These are phyloP conservation scores for Oeneis ivallda DNA, from an alignment of 2,888 invertebrate species.

Conservation along the genomic window DNA sequence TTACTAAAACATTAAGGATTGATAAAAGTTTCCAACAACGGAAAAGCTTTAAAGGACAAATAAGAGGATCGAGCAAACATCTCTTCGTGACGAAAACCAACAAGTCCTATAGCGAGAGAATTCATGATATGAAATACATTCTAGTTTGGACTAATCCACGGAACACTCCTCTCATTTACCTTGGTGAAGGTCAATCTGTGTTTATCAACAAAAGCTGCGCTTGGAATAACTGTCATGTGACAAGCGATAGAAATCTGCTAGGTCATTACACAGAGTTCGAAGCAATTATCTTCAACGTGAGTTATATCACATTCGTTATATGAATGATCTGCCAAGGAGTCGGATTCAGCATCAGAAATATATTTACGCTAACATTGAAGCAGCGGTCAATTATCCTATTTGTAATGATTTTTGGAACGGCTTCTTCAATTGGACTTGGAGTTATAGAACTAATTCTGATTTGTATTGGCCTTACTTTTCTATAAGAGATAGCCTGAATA, in stretches of 20 bases:
- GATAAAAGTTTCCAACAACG: neutral
- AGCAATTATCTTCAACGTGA: conserved; percentile 59
- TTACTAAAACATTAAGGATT: neutral
- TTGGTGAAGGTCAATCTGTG: conserved; percentile 53
- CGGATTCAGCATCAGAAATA: conserved; percentile 57
- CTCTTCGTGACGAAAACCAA: neutral
- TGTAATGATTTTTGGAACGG: conserved; percentile 51
- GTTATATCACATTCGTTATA: conserved; percentile 39
- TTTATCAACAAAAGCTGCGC: conserved; percentile 56
- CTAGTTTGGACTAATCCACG: conserved; percentile 59
- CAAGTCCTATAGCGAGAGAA: neutral
- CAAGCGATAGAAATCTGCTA: conserved; percentile 50
- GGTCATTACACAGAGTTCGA: conserved; percentile 55
- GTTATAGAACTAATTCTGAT: conserved; percentile 1
- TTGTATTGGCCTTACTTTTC: conserved; percentile 3
- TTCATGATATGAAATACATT: conserved; percentile 51
- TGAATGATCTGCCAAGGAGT: conserved; percentile 47
- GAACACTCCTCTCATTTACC: conserved; percentile 54
- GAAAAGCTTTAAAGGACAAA: neutral
- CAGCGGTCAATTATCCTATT: conserved; percentile 56
- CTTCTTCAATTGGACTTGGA: conserved; percentile 54
- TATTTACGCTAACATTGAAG: conserved; percentile 61
- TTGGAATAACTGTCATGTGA: conserved; percentile 63
- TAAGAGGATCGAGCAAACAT: neutral
- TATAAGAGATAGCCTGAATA: conserved; percentile 46